phyloP scores from a whole-genome alignment of 1,140 invertebrate species.

The Andricus grossulariae region DNA sequence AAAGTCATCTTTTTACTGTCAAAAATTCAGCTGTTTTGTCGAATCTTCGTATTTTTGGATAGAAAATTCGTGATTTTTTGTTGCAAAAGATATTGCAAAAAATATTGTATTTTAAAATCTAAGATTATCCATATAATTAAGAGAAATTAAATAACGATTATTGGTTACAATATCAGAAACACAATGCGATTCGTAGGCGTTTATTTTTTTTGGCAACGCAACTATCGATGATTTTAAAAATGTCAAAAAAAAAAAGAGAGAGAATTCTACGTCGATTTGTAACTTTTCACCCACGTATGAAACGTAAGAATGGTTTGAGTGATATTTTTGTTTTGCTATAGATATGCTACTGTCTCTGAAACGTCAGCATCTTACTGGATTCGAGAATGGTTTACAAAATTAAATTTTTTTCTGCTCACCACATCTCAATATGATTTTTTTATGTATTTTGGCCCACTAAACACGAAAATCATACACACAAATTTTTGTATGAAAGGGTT shows the following conservation, averaged over 20 bases:
- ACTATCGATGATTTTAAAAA: not conserved
- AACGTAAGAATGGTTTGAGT: not conserved
- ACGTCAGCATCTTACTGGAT: conserved; percentile 4
- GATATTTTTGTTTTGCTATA: not conserved
- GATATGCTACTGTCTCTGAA: not conserved
- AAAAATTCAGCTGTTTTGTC: too few species aligned
- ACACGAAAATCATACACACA: too few species aligned
- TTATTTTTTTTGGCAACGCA: not conserved
- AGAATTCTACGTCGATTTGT: not conserved
- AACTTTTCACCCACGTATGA: not conserved
- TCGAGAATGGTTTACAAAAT: not conserved
- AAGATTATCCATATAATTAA: not conserved
- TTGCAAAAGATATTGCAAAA: too few species aligned
- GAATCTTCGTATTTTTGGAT: too few species aligned
- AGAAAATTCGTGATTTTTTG: too few species aligned
- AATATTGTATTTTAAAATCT: too few species aligned
- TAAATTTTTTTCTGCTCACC: too few species aligned
- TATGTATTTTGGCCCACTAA: too few species aligned
- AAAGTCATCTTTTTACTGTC: too few species aligned
- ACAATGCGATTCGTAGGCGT: not conserved
- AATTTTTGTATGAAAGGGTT: too few species aligned
- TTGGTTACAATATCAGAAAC: too few species aligned
- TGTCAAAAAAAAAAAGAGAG: not conserved
- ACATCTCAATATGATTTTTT: too few species aligned
- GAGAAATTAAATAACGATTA: not conserved